Evolutionary conservation across 2,888 invertebrate genomes (phyloP), one percentile per base, ranked within the genome.

Genomic region (Conops quadrifasciatus): DNA sequence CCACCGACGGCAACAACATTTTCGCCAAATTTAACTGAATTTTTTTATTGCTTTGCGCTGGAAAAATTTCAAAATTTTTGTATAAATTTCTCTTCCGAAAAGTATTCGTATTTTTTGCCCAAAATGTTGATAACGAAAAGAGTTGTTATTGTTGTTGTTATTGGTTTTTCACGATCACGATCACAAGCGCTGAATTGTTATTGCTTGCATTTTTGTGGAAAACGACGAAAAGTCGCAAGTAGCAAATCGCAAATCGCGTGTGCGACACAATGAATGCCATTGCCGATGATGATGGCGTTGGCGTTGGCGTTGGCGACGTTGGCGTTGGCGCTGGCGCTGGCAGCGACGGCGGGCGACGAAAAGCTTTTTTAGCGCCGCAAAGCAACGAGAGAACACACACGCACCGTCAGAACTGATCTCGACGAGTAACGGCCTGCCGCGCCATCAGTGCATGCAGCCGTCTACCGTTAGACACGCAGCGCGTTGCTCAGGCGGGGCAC

Each of bases 401-500:
- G 45, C 65, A 21, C 51, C 36, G 59, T 26, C 30, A 71, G 59
- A 65, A 71, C 60, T 26, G 51, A 66, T 60, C 66, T 66, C 45
- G 53, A 24, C 71, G 70, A 56, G 62, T 36, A 74, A 74, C 74
- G 72, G 74, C 79, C 65, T 62, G 70, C 75, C 73, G 71, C 76
- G 71, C 75, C 72, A 71, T 74, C 74, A 71, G 73, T 73, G 58
- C 73, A 70, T 53, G 19, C 1, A 19, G 24, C 47, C 9, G 30
- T 24, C n/a, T 21, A 60, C 58, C 64, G 71, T 66, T 71, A 64
- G 47, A 64, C 64, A 58, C 47, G 70, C 51, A 28, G 59, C 36
- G 36, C 36, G 36, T 7, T 36, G 66, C 56, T 56, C 28, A 30
- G 51, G 24, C 56, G 58, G 43, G 43, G 43, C 19, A 36, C 51